Percentiles rank a stretch among this genome's conserved stretches.
Conservation (phyloP, 2,888 invertebrate species). For the Lottia scabra region DNA sequence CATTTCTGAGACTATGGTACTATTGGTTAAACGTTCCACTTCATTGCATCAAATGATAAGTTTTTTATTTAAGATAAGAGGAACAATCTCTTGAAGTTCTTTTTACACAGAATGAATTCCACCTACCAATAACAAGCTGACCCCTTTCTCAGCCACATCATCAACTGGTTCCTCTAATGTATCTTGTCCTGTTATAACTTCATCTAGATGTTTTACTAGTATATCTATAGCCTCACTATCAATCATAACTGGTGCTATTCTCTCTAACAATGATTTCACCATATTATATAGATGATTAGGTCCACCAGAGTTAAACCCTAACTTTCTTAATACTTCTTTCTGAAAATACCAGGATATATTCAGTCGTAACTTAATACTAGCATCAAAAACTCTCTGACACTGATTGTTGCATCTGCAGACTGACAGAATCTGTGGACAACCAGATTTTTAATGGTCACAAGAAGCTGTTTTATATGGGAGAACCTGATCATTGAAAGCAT, state of each 20-base stretch:
- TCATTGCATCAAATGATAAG: no score
- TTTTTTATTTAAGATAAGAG: no score
- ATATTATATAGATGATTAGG: slow-evolving; percentile 96
- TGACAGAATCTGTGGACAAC: no score
- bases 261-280: slow-evolving; percentile 92
- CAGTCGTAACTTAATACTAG: no score
- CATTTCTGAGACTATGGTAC: no score
- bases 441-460: no score
- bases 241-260: slow-evolving; percentile 96
- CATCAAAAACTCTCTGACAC: no score
- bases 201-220: slow-evolving; percentile 71
- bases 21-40: no score
- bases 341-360: slow-evolving; percentile 62
- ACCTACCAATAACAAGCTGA: slow-evolving; percentile 84
- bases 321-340: slow-evolving; percentile 87
- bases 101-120: not conserved
- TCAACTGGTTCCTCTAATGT: slow-evolving; percentile 53
- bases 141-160: slow-evolving; percentile 85
- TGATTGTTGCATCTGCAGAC: no score
- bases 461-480: no score
- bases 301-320: slow-evolving; percentile 90
- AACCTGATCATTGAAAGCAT: no score
- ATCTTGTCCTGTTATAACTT: slow-evolving; percentile 65
- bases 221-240: slow-evolving; percentile 87
- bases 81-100: not conserved